Evolutionary conservation across 2,888 invertebrate species (phyloP).

Genomic region (Augochlorella aurata): DNA sequence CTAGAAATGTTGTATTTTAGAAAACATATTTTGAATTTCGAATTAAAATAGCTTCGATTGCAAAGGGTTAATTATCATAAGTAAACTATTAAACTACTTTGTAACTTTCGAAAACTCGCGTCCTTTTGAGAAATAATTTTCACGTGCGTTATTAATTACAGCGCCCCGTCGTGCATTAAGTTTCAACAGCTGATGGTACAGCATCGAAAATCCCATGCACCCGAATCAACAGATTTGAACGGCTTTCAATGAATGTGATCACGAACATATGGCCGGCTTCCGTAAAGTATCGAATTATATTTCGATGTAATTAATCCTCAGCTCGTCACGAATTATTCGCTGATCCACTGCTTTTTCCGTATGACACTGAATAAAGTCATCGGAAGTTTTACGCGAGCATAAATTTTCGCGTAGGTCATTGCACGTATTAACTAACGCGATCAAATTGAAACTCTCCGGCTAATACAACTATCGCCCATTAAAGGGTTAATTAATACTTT

Average conservation of each 20-base stretch:
- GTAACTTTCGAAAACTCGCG: background rate
- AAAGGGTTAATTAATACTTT: background rate
- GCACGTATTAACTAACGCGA: background rate
- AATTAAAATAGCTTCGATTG: no score
- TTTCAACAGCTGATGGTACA: no score
- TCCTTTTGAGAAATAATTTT: background rate
- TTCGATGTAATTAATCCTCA: background rate
- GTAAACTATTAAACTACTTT: no score
- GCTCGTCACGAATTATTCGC: background rate
- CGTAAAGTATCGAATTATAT: background rate
- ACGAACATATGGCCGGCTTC: background rate
- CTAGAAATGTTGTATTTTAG: no score
- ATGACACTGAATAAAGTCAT: background rate
- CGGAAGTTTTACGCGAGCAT: background rate
- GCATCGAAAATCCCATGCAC: no score
- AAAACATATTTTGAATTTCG: no score
- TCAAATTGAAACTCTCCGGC: background rate
- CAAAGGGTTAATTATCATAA: no score
- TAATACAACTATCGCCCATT: background rate
- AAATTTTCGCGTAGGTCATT: background rate
- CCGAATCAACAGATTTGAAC: background rate
- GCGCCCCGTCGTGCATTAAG: background rate
- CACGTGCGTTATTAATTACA: background rate
- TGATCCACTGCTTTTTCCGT: background rate
- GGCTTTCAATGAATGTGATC: background rate